Evolutionary conservation across 2,113 vertebrate species (phyloP), one percentile per base, ranked within the genome.

Genomic region (Amblyornis subalaris): DNA sequence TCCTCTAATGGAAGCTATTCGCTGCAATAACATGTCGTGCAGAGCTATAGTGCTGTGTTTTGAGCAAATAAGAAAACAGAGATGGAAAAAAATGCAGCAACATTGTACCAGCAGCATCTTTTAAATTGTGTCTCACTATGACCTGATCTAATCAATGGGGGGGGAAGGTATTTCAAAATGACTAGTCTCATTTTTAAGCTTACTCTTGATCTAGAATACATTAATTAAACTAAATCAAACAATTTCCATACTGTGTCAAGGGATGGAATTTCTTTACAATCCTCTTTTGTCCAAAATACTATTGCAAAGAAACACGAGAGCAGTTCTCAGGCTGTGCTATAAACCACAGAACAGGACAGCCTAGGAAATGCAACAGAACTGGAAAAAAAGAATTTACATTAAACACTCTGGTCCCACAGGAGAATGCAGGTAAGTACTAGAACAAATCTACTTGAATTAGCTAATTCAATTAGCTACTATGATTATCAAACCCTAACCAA

Each of bases 1-100:
- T 90, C 60, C 51, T 94, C 93, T 98, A 97, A 98, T 97, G 97
- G 96, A 98, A 96, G 93, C 70, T 92, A 89, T 98, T 98, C 97
- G 94, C 92, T 97, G 90, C 90, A 96, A 96, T 96, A 97, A 94
- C 71, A 92, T 96, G 93, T 92, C 48, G 20, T 97, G 96, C 93
- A 93, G 84, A 83, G 93, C 86, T 40, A 18, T 54, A 93, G 85
- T 85, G 71, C 74, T 91, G 88, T 64, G 58, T 74, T 93, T 94
- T 36, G 82, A 91, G 88, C 66, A 93, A 91, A 93, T 50, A 95
- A 86, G 94, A 96, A 96, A 90, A 82, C 88, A 91, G 79, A 95
- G 88, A 90, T 21, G 60, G 83, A 54, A 89, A 64, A 60, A 95
- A 95, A 50, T 35, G 58, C 73, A 92, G 69, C 67, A 61, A 22